Evolutionary conservation across 2,888 invertebrate genomes (phyloP), one percentile per base, ranked within the genome.

Genomic region (Gerosis bhagava): DNA sequence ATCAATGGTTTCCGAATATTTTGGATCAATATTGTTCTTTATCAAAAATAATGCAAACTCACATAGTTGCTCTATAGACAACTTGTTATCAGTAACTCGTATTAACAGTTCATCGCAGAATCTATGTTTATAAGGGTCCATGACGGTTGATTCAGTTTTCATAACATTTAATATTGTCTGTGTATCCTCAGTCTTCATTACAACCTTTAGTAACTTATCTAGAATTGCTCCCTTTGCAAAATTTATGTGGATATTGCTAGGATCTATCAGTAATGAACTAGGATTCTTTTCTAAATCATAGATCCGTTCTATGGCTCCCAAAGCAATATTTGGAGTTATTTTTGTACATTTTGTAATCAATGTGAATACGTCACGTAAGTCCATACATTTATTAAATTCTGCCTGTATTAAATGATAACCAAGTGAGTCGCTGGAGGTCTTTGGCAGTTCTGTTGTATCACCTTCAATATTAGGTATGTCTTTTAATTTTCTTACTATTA

Each of bases 81-180:
- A 75, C 47, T 90, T 88, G 34, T 91, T 91, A 40, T 93, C 92
- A 5, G 90, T 88, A 0, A 91, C 90, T 63, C 93, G 79, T 6
- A 91, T 70, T 44, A 94, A 71, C 12, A 92, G 76, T 70, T 94
- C 93, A 63, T 92, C 90, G 61, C 90, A 91, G 54, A 94, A 83
- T 56, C 83, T 86, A 43, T 91, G 77, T 59, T 84, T 83, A 53
- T 74, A 78, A 11, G 82, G 78, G 44, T 82, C 77, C 76, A 87
- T 81, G 45, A 84, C 70, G 17, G 71, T 59, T 16, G 84, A 83
- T 21, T 66, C 68, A 29, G 83, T 77, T 52, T 79, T 79, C 31
- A 89, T 60, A 44, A 84, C 76, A 60, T 83, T 83, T 29, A 89
- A 53, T 59, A 89, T 81, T 50, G 86, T 87, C 54, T 79, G 76